Percentiles rank a stretch among this genome's conserved stretches.
phyloP scores from a whole-genome alignment of 2,113 vertebrate genomes.

The Climacteris rufus region DNA sequence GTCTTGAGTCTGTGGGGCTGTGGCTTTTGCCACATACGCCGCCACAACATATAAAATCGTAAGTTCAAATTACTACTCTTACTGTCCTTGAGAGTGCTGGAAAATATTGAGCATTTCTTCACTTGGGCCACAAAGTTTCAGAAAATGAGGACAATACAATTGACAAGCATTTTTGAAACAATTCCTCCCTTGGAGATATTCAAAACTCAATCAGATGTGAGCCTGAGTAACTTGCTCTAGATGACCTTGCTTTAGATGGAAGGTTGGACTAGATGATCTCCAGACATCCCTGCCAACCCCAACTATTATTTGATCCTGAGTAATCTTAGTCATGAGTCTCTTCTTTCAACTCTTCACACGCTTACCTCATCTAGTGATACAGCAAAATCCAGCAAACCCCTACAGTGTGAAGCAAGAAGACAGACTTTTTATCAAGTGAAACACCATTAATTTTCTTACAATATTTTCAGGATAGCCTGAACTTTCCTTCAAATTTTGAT shows the following conservation, averaged over 20 bases:
- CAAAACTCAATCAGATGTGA: neutral
- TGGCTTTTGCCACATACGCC: too few relatives aligned
- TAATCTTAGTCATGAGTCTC: neutral
- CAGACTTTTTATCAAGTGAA: neutral
- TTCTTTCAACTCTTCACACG: neutral
- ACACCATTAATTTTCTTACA: neutral
- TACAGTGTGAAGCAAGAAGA: neutral
- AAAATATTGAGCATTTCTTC: neutral
- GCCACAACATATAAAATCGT: neutral
- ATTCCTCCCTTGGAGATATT: neutral
- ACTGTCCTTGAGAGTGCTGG: neutral
- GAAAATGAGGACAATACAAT: neutral
- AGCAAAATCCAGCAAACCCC: neutral
- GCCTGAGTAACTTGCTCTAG: neutral
- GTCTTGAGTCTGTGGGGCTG: too few relatives aligned
- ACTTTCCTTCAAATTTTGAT: neutral
- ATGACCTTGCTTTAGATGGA: neutral
- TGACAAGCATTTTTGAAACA: neutral
- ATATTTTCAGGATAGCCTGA: neutral
- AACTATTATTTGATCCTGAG: neutral
- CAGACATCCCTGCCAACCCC: neutral
- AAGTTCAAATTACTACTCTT: neutral
- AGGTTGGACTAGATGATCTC: neutral
- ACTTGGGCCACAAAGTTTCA: neutral
- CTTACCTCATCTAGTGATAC: neutral